A percentile compares a stretch with the other conserved stretches of the same genome.
These are phyloP conservation scores for Lycophotia porphyrea DNA, from an alignment of 2,888 invertebrate species.

Conservation along the genomic window DNA sequence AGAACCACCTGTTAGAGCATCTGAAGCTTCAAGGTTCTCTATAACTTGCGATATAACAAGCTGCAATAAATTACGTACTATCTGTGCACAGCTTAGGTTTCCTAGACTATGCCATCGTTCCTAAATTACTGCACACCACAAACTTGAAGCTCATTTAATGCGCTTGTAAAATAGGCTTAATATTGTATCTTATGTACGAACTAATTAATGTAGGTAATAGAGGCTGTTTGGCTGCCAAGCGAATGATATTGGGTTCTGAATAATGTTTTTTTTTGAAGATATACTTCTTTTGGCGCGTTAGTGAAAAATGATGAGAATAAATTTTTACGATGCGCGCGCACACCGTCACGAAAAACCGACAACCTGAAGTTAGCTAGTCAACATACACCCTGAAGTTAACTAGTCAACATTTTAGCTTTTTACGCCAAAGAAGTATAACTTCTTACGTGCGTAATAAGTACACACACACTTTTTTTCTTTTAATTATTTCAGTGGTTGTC, in stretches of 20 bases:
- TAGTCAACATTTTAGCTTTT: too few relatives aligned
- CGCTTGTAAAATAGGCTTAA: constrained; percentile 28
- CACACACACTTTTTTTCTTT: too few relatives aligned
- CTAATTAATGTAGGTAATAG: constrained; percentile 16
- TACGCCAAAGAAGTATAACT: too few relatives aligned
- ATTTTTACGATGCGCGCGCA: too few relatives aligned
- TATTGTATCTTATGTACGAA: constrained; percentile 8
- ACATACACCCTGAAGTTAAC: too few relatives aligned
- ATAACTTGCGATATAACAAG: background rate
- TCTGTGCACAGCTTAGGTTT: background rate
- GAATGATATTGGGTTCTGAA: background rate
- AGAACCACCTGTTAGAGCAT: background rate
- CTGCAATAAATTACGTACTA: background rate
- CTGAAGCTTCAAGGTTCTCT: constrained; percentile 8
- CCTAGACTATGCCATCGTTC: constrained; percentile 8
- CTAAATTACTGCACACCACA: constrained; percentile 30
- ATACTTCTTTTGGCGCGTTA: too few relatives aligned
- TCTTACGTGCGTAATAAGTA: too few relatives aligned
- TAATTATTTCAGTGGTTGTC: too few relatives aligned
- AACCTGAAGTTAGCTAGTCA: too few relatives aligned
- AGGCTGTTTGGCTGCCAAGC: background rate
- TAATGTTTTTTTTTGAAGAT: too few relatives aligned
- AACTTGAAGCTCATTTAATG: constrained; percentile 46
- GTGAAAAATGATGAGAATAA: too few relatives aligned
- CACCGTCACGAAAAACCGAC: too few relatives aligned